Conservation (phyloP, 2,797 vertebrate species). For the Oreonectes daqikongensis region DNA sequence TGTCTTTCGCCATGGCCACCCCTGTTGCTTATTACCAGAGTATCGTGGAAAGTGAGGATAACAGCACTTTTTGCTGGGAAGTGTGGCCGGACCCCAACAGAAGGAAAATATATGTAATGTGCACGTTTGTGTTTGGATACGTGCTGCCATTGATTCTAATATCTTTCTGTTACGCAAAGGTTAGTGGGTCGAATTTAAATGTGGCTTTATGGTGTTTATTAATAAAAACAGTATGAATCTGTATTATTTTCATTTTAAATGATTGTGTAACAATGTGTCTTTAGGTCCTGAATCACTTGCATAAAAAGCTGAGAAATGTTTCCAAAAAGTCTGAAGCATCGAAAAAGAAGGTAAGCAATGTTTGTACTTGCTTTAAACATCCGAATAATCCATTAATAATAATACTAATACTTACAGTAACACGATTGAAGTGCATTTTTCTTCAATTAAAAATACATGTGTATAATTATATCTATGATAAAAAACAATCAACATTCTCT, state of each 20-base stretch:
- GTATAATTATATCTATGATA: no score
- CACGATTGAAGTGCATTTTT: background rate
- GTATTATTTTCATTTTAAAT: background rate
- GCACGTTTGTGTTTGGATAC: constrained; percentile 94
- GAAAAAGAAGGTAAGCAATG: constrained; percentile 93
- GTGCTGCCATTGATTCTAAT: constrained; percentile 92
- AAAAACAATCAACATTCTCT: no score
- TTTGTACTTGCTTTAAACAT: background rate
- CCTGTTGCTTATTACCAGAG: constrained; percentile 91
- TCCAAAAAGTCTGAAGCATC: constrained; percentile 98
- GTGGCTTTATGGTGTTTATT: no score
- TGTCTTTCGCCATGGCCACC: constrained; percentile 90
- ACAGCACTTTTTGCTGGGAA: constrained; percentile 96
- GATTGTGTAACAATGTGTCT: constrained; percentile 52
- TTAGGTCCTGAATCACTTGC: constrained; percentile 95
- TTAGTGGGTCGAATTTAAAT: constrained; percentile 62
- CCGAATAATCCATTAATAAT: background rate
- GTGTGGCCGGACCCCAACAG: constrained; percentile 84
- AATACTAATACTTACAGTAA: background rate
- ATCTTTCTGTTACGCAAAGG: constrained; percentile 97
- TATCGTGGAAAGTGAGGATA: constrained; percentile 79
- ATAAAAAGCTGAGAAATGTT: constrained; percentile 94
- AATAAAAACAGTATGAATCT: no score
- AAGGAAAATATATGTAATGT: constrained; percentile 90
- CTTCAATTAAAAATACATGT: no score